phyloP scores from a whole-genome alignment of 1,140 invertebrate genomes.

The Macrostomum lignano region DNA sequence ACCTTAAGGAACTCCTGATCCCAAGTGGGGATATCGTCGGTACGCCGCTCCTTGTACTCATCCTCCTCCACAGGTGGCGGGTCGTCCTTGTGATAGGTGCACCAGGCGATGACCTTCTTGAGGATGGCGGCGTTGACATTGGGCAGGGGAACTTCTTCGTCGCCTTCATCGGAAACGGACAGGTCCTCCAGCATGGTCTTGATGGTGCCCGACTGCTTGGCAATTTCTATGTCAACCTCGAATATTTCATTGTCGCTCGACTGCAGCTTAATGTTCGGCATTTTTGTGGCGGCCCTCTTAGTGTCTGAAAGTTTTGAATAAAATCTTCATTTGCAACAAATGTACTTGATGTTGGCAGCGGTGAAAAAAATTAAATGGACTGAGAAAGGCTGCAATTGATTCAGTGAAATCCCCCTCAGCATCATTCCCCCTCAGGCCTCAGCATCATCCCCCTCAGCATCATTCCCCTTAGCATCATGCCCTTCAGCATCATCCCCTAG shows the following conservation, averaged over 20 bases:
- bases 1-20: conserved; percentile 83
- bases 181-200: conserved; percentile 89
- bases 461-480: no score
- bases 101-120: conserved; percentile 39
- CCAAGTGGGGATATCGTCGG: conserved; percentile 93
- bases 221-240: conserved; percentile 83
- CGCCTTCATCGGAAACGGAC: conserved; percentile 47
- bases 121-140: conserved; percentile 93
- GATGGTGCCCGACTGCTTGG: conserved; percentile 84
- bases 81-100: conserved; percentile 40
- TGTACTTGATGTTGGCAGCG: no score
- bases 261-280: conserved; percentile 34
- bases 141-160: conserved; percentile 62
- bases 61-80: conserved; percentile 65
- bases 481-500: no score
- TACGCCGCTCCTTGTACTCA: conserved; percentile 86
- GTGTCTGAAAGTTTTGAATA: no score
- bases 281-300: no score
- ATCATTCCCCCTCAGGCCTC: no score
- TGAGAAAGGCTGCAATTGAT: no score
- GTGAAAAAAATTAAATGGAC: no score
- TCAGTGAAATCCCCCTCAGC: no score
- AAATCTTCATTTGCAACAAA: no score
- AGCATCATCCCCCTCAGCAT: no score
- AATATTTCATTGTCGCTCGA: conserved; percentile 86